Evolutionary conservation across 1,140 invertebrate species (phyloP), one percentile per base, ranked within the genome.

Genomic region (Leptestheria dahalacensis): DNA sequence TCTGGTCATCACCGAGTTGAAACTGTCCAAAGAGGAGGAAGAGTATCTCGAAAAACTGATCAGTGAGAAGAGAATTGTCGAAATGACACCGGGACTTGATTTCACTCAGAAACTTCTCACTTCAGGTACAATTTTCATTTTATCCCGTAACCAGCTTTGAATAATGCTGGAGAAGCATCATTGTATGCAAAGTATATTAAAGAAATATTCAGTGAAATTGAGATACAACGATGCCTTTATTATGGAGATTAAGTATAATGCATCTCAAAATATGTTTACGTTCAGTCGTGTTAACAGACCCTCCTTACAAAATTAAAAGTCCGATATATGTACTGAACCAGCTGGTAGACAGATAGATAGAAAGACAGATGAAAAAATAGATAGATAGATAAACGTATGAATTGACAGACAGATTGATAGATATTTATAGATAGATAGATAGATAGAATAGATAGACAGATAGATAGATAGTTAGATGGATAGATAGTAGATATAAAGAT

Each of bases 1-100:
- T 9, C 33, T 15, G n/a, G n/a, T n/a, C 15, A 41, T 41, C 33
- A 15, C 15, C 33, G 33, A 41, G 15, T 15, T 41, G 33, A 41
- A 41, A 41, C 33, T 41, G 6, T 41, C 33, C 15, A 41, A 41
- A 41, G 53, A 55, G 10, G 53, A 55, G 1, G 57, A 29, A 24
- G 57, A 59, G 28, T 59, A 59, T 25, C 57, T 59, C 3, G 49
- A 59, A 9, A 51, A 26, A 59, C 50, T 59, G 29, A 47, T 49
- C 23, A n/a, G 25, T 1, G 57, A 59, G 26, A 59, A 59, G 3
- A 48, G 50, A 26, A 24, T 50, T 2, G 24, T 59, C 24, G 57
- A 59, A 11, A 18, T 28, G 29, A 59, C 48, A 21, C 29, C 57
- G 4, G 57, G 57, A 49, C 48, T 59, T 21, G 26, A 48, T 20